phyloP scores from a whole-genome alignment of 2,113 vertebrate genomes.

The Hystrix cristata region DNA sequence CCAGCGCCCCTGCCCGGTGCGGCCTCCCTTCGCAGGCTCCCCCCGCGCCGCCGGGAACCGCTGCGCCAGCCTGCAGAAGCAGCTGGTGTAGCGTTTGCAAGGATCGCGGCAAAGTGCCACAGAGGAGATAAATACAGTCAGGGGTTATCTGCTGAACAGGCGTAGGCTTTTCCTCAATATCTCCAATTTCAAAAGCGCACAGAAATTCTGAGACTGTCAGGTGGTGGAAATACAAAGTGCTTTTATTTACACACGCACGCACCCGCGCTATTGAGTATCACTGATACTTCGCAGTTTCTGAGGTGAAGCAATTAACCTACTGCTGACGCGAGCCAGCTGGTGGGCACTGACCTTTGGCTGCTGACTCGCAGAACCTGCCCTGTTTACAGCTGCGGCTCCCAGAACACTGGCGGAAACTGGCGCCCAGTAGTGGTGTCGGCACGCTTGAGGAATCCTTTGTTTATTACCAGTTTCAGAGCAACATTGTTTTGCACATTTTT shows the following conservation, averaged over 20 bases:
- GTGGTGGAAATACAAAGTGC: background rate
- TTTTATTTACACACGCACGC: background rate
- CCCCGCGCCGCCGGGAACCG: no score
- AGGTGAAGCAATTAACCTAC: background rate
- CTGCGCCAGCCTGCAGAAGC: background rate
- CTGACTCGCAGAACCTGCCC: background rate
- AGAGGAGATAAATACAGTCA: background rate
- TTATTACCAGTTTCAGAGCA: background rate
- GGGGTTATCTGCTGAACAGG: background rate
- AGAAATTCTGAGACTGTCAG: background rate
- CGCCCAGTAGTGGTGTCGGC: no score
- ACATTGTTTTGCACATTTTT: background rate
- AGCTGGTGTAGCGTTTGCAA: background rate
- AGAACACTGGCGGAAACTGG: background rate
- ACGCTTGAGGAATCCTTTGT: background rate
- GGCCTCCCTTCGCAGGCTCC: no score
- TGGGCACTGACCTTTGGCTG: constrained; percentile 52
- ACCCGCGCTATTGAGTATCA: background rate
- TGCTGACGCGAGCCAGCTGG: background rate
- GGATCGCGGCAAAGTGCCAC: background rate
- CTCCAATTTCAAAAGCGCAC: background rate
- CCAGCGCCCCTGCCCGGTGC: no score
- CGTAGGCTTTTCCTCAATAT: background rate
- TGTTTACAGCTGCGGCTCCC: background rate
- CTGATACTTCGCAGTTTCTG: background rate